Evolutionary conservation across 2,113 vertebrate species (phyloP), one percentile per base, ranked within the genome.

Genomic region (Catharus minimus): DNA sequence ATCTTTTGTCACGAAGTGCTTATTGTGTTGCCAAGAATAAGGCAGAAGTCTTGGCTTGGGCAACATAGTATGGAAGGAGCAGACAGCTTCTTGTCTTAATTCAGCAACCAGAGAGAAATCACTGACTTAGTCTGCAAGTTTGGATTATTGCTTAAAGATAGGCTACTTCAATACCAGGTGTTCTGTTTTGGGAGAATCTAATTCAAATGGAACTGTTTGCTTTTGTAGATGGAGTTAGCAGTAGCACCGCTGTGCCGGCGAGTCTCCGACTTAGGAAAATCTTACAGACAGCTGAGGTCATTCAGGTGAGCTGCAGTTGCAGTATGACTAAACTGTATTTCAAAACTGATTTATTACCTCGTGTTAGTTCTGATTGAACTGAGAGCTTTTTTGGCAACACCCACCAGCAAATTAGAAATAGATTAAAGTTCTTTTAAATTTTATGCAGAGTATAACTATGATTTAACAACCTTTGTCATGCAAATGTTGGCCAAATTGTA

Each of bases 221-320:
- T 93, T 77, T 96, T 92, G 61, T 76, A 99, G 99, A 99, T 99
- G 99, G 99, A 99, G 97, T 87, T 99, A 93, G 99, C 99, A 1
- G 98, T 99, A 52, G 98, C 98, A 44, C 99, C 99, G 0, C 97
- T 99, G 56, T 99, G 99, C 90, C 98, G 98, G 81, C 97, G 99
- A 87, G 98, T 99, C 38, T 99, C 99, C 52, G 99, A 99, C 88
- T 95, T 99, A 61, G 99, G 99, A n/a, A 99, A 97, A 43, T 97
- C 98, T 4, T 99, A 99, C 96, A 97, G 98, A 39, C 98, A 99
- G 96, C 98, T 99, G 89, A 98, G 99, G 82, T 99, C 99, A 4
- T 99, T 99, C 97, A 98, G 99, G 99, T 99, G 72, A 95, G 98
- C 89, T 73, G 47, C 68, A 56, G 47, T 75, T 10, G 0, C 68